Base-by-base conservation (phyloP, 2,888 invertebrate genomes). In the Zygothrica quintamaculata region DNA sequence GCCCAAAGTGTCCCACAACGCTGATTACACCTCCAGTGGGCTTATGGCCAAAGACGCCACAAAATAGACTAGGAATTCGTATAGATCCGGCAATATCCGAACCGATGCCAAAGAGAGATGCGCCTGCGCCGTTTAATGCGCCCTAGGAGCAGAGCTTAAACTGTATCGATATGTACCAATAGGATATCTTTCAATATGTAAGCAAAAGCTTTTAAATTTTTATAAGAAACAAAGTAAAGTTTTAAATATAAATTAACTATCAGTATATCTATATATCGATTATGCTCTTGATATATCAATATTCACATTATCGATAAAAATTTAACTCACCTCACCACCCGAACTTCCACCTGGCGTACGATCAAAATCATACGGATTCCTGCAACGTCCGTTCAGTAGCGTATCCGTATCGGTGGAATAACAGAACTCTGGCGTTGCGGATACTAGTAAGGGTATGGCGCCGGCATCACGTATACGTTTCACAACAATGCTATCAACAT, bases 41-140 rank as follows among this genome's bases (percentile, higher is more conserved):
- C 87, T 97, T 97, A 90, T 97, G 96, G 0, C 97, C 97, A 90
- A 95, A 97, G 31, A 98, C 92, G 0, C 98, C 97, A 91, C 95
- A 96, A 90, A 95, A 97, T 71, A 95, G 93, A n/a, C 95, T 93
- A 0, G 98, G 98, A 87, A 97, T 92, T 18, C 98, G 93, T 76
- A 97, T 96, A 48, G 97, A 97, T 46, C 98, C 98, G 6, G 95
- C 96, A 77, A 97, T 94, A 90, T 98, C 98, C 0, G 97, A 96
- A 2, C 96, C 95, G 71, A 97, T 91, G 61, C 97, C 96, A 79
- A 96, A 92, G 0, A 95, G 90, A 0, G 95, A 94, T 11, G 95
- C 96, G 8, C 94, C 97, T 50, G 95, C 91, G 1, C 94, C 95
- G 43, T 96, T 90, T 18, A 97, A 89, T 1, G 95, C 94, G 0